Conservation (phyloP, 1,140 invertebrate genomes). For the Drosophila arawakana region DNA sequence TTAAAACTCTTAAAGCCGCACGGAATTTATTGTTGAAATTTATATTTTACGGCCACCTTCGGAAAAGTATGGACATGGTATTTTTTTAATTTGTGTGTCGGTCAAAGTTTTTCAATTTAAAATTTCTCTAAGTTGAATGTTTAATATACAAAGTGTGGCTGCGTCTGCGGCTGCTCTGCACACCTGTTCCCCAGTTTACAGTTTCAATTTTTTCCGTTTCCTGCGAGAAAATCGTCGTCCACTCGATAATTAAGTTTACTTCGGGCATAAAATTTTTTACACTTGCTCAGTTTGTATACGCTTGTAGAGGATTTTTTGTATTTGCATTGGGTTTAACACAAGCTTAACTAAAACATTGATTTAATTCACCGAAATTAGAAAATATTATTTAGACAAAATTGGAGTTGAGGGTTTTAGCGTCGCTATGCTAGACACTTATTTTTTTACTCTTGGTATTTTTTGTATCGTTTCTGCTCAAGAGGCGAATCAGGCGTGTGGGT, state of each 20-base stretch:
- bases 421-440: no score
- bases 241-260: constrained; percentile 81
- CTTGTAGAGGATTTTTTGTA: not conserved
- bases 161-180: constrained; percentile 32
- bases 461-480: no score
- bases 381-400: no score
- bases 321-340: no score
- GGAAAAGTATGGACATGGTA: constrained; percentile 63
- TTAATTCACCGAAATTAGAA: no score
- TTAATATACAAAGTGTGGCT: constrained; percentile 72
- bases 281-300: constrained; percentile 15
- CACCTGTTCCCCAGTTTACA: constrained; percentile 57
- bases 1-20: constrained; percentile 28
- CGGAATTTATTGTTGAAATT: constrained; percentile 33
- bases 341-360: no score
- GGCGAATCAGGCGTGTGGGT: no score
- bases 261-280: constrained; percentile 64
- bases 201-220: constrained; percentile 15
- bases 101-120: constrained; percentile 82
- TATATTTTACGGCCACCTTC: constrained; percentile 10
- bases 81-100: constrained; percentile 74
- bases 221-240: constrained; percentile 38
- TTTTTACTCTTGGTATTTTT: no score
- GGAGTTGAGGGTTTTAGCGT: no score
- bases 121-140: constrained; percentile 71